These are phyloP conservation scores for Arctopsyche grandis DNA, from an alignment of 1,140 invertebrate species.

Conservation along the genomic window DNA sequence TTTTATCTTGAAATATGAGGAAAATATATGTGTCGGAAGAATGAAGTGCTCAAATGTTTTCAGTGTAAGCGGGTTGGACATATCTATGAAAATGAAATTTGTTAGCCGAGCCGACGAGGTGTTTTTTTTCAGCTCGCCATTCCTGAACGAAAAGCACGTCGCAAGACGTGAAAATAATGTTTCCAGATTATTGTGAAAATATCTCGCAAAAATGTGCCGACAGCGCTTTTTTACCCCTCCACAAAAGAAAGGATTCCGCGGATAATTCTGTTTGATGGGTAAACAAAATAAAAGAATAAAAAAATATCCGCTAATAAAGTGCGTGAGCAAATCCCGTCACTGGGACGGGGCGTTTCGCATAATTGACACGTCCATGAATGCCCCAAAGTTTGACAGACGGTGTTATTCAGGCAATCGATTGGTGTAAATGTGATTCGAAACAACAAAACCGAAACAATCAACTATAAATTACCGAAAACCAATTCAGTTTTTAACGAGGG, in stretches of 20 bases:
- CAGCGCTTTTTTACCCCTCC: neutral
- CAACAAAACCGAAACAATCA: neutral
- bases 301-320: neutral
- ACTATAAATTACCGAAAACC: too few species aligned
- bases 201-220: slow-evolving; percentile 16
- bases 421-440: neutral
- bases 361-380: slow-evolving; percentile 3
- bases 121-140: neutral
- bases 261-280: slow-evolving; percentile 35
- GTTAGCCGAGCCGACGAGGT: slow-evolving; percentile 8
- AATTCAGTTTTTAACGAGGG: too few species aligned
- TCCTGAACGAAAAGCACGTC: slow-evolving; percentile 27
- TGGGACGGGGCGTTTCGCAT: neutral
- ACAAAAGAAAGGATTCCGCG: slow-evolving; percentile 26
- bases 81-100: slow-evolving; percentile 41
- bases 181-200: slow-evolving; percentile 40
- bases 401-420: neutral
- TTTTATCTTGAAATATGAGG: slow-evolving; percentile 28
- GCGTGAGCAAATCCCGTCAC: too few species aligned
- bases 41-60: slow-evolving; percentile 37
- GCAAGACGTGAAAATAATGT: slow-evolving; percentile 36
- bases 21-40: slow-evolving; percentile 21
- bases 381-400: neutral
- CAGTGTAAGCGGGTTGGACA: slow-evolving; percentile 31
- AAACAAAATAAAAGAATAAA: slow-evolving; percentile 21